Percentiles rank a stretch among this genome's conserved stretches.
phyloP scores from a whole-genome alignment of 2,113 vertebrate genomes.

The Nothocercus julius region DNA sequence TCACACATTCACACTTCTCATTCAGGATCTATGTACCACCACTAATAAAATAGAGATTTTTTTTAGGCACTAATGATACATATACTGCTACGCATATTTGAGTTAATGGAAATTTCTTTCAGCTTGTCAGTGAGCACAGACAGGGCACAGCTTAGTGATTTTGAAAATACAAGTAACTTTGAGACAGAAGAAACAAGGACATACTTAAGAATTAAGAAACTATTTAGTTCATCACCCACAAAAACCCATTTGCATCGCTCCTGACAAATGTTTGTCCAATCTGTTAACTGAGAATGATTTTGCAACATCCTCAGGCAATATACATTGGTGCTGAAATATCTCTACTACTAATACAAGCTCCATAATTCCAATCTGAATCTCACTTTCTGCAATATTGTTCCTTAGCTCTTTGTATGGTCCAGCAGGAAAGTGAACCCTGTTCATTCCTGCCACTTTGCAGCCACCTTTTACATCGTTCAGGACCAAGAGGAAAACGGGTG shows the following conservation, averaged over 20 bases:
- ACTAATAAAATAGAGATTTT: neutral
- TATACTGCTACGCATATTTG: neutral
- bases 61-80: neutral
- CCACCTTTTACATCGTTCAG: neutral
- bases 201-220: neutral
- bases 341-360: neutral
- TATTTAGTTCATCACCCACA: neutral
- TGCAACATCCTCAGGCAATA: neutral
- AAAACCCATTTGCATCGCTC: constrained; percentile 3
- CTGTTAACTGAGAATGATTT: constrained; percentile 26
- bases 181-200: neutral
- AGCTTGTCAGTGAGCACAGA: neutral
- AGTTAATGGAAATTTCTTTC: neutral
- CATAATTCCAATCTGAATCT: neutral
- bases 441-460: constrained; percentile 11
- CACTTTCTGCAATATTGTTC: neutral
- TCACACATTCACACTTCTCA: neutral
- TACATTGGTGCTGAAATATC: neutral
- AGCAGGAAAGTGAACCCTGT: neutral
- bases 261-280: neutral
- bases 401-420: neutral
- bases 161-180: neutral
- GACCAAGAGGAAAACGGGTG: neutral
- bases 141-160: neutral
- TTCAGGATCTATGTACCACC: neutral